Conservation (phyloP, 2,113 vertebrate genomes). For the Potamarius usumacintae region DNA sequence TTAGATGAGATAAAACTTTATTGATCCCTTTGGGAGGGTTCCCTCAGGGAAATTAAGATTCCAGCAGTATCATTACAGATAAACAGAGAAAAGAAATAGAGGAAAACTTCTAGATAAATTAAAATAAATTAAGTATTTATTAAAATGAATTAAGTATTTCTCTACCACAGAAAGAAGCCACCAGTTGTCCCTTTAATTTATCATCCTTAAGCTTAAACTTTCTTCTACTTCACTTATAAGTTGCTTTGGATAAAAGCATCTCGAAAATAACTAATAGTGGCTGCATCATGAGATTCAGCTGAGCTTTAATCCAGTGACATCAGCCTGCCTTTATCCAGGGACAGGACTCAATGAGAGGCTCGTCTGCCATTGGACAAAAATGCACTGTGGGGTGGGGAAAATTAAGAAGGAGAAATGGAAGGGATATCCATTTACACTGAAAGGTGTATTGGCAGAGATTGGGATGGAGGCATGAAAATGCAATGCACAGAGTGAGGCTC, state of each 20-base stretch:
- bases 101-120: too few species aligned
- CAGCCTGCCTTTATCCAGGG: slow-evolving; percentile 59
- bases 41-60: too few species aligned
- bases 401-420: background rate
- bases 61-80: too few species aligned
- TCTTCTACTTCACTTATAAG: background rate
- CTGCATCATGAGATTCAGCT: slow-evolving; percentile 66
- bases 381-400: slow-evolving; percentile 7
- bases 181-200: background rate
- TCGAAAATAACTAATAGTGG: background rate
- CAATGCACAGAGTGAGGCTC: slow-evolving; percentile 41
- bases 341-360: slow-evolving; percentile 34
- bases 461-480: slow-evolving; percentile 39
- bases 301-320: slow-evolving; percentile 65
- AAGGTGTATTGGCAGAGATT: slow-evolving; percentile 72
- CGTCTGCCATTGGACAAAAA: slow-evolving; percentile 44
- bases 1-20: too few species aligned
- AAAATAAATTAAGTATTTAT: too few species aligned
- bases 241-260: background rate
- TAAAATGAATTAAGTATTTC: too few species aligned
- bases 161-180: background rate
- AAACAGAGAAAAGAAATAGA: too few species aligned
- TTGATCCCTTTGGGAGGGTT: too few species aligned
- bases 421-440: slow-evolving; percentile 59
- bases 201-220: background rate